These are phyloP conservation scores for Corythoichthys haematopterus DNA, from an alignment of 2,113 vertebrate species.

Conservation along the genomic window DNA sequence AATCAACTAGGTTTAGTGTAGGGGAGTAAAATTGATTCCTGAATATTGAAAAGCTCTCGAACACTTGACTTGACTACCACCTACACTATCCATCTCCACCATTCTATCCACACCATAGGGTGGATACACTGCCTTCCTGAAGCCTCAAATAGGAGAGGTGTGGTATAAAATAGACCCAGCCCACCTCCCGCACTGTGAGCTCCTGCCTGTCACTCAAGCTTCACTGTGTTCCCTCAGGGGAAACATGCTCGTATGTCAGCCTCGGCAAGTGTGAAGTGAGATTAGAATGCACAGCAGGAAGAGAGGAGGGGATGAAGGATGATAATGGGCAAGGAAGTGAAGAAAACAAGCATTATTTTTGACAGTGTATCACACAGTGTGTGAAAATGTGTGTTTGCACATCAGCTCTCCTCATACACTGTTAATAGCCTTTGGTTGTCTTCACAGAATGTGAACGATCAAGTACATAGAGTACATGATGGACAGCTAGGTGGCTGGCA, in stretches of 20 bases:
- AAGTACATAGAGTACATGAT: conserved; percentile 35
- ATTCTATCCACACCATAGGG: conserved; percentile 16
- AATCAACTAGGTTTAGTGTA: no score
- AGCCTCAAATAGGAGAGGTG: conserved; percentile 44
- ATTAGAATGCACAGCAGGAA: conserved; percentile 60
- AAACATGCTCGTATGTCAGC: conserved; percentile 51
- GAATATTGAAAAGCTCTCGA: no score
- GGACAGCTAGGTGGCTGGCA: conserved; percentile 62
- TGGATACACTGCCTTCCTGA: conserved; percentile 50
- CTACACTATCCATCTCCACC: no score
- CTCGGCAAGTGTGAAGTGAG: conserved; percentile 70
- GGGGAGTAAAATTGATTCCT: no score
- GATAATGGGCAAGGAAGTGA: conserved; percentile 40
- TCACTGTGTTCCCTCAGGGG: conserved; percentile 46
- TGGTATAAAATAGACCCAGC: conserved; percentile 53
- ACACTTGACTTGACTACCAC: background rate
- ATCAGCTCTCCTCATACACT: conserved; percentile 51
- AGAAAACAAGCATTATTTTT: conserved; percentile 33
- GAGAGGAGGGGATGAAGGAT: conserved; percentile 29
- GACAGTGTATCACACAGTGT: conserved; percentile 42
- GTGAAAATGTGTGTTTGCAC: conserved; percentile 42
- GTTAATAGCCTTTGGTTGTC: conserved; percentile 62
- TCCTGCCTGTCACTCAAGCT: conserved; percentile 51
- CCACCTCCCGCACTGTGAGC: conserved; percentile 51
- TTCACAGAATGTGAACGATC: conserved; percentile 47